Conservation (phyloP, 1,140 invertebrate genomes). For the Tyrophagus putrescentiae region DNA sequence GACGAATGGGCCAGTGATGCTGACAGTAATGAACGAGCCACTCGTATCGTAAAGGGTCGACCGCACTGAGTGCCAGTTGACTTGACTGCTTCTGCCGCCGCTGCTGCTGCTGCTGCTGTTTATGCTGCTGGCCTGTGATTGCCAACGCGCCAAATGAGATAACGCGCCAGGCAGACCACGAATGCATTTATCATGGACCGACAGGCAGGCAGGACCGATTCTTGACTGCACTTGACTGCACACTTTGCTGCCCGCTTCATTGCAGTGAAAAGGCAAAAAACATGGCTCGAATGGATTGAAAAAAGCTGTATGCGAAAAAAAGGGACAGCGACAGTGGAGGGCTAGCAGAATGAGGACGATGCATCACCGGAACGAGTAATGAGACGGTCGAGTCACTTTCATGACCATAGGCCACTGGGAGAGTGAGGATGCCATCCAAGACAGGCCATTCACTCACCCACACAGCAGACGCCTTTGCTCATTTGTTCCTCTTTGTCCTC, state of each 20-base stretch:
- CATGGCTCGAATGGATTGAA: slow-evolving; percentile 5
- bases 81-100: neutral
- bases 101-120: neutral
- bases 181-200: slow-evolving; percentile 15
- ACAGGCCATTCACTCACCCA: no score
- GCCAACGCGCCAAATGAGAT: neutral
- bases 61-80: neutral
- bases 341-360: neutral
- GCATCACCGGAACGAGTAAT: slow-evolving; percentile 10
- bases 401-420: neutral
- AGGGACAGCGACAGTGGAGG: neutral
- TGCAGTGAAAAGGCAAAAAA: no score
- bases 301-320: neutral
- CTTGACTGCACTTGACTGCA: neutral
- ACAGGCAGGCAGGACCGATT: neutral
- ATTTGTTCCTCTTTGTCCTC: no score
- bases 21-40: slow-evolving; percentile 14
- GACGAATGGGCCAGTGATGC: slow-evolving; percentile 4
- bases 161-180: neutral
- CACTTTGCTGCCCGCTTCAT: neutral
- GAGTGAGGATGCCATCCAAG: no score
- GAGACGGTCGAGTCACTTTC: neutral
- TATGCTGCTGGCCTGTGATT: slow-evolving; percentile 7
- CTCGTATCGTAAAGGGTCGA: slow-evolving; percentile 8
- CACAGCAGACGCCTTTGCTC: no score